Base-by-base conservation (phyloP, 1,140 invertebrate species). In the Bombus sylvicola region DNA sequence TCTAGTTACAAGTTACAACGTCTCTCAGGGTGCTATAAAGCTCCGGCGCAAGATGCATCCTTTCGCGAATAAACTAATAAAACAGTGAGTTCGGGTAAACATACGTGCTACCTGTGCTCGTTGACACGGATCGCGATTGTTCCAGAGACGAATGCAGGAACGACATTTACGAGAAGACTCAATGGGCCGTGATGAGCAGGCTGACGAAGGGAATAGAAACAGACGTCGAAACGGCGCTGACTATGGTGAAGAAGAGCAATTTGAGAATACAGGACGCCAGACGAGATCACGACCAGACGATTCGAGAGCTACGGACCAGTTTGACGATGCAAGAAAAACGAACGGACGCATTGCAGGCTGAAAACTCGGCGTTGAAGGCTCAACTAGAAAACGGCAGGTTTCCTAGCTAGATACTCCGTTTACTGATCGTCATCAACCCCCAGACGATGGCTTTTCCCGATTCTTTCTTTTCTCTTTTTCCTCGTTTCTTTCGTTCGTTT, bases 181-280 rank as follows among this genome's bases (percentile, higher is more conserved):
- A 92, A 87, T 92, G 91, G 91, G 37, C 91, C 64, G 91, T 90
- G 86, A 92, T 92, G 91, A 91, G 73, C 72, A 83, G 80, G 83
- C 34, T 90, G 79, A 69, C 86, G 79, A 83, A 71, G 53, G 86
- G 76, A 31, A 89, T 91, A 75, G 86, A 81, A n/a, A 22, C 43
- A 37, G 89, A 89, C 72, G 66, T 89, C 39, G 88, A 66, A 39
- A 81, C 77, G 34, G 80, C 86, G 41, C 31, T 90, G 25, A 43
- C 53, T 31, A 71, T 75, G 57, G 84, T 81, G 72, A 53, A 28
- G 69, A 81, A 79, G 71, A 87, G 59, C 72, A 74, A 85, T 86
- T 75, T 64, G 74, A 87, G 37, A 12, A 62, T 28, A 37, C 69
- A 85, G 34, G 41, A 64, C 47, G 25, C 34, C n/a, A 64, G 10